Evolutionary conservation across 2,797 vertebrate genomes (phyloP).

Genomic region (Pangasius larnaudii): DNA sequence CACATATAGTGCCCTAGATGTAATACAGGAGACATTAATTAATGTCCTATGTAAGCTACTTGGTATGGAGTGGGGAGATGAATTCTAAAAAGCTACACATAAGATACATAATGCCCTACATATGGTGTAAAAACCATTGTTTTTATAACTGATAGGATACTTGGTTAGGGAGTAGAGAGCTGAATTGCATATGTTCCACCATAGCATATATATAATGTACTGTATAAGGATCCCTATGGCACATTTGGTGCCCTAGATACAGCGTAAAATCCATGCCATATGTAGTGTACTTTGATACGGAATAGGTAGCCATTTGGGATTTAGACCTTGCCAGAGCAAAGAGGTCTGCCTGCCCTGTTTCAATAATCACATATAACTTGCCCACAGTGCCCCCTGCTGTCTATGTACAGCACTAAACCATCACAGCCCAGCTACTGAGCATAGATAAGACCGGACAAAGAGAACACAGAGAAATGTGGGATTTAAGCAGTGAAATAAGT

Average conservation of each 20-base stretch:
- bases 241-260: conserved; percentile 25
- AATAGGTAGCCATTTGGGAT: conserved; percentile 16
- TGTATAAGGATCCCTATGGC: neutral
- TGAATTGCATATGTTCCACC: conserved; percentile 4
- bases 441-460: conserved; percentile 1
- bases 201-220: neutral
- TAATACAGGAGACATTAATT: neutral
- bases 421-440: neutral
- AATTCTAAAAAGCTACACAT: neutral
- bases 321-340: conserved; percentile 8
- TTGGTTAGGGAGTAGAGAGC: neutral
- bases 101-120: neutral
- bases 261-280: conserved; percentile 11
- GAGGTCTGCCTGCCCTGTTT: conserved; percentile 2
- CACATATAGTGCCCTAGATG: neutral
- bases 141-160: neutral
- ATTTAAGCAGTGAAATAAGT: neutral
- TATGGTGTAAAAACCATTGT: neutral
- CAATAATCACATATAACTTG: conserved; percentile 31
- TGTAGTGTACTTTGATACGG: conserved; percentile 15
- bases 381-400: conserved; percentile 63
- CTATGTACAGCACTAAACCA: neutral
- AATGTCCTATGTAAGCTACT: neutral
- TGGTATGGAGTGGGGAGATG: neutral
- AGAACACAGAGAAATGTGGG: neutral